Evolutionary conservation across 1,140 invertebrate species (phyloP), one percentile per base, ranked within the genome.

Genomic region (Stegodyphus mimosarum): DNA sequence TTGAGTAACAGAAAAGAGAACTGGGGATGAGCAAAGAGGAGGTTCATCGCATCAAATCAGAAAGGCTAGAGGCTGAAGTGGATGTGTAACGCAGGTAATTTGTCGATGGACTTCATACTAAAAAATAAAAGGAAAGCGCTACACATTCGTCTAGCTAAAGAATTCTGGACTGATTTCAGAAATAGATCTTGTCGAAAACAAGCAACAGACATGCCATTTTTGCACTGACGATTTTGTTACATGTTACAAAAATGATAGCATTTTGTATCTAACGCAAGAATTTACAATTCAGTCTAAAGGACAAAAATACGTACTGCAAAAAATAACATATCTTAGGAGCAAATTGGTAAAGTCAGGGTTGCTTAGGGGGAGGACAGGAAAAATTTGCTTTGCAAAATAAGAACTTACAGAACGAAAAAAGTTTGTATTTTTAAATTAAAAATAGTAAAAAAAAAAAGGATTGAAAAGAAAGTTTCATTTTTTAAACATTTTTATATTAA

Each of bases 91-190:
- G 53, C 66, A 60, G 79, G 79, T 83, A 71, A 83, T 74, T 83
- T 83, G 79, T 73, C 79, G 79, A 83, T 66, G 70, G 71, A 66
- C 74, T 33, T 73, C 79, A 52, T 73, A 67, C 53, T 74, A 49
- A 48, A 71, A 83, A 73, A 18, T 73, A 71, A 83, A 83, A 51
- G 73, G 71, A 83, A 83, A 50, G 64, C 33, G 74, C 64, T 55
- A 15, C n/a, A 15, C 15, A 11, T 66, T n/a, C 6, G 49, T 63
- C 33, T 49, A 15, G 69, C 55, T 60, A 15, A 9, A 5, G 55
- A 60, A 11, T 15, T 60, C 15, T 15, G 55, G 55, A 9, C 9
- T 60, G 9, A 11, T 60, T 60, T 15, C 5, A 33, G 33, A 3
- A 33, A 33, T 33, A 33, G 33, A 1, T 33, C 3, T 33, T 33